phyloP scores from a whole-genome alignment of 2,888 invertebrate species.

The Gasteruption jaculator region DNA sequence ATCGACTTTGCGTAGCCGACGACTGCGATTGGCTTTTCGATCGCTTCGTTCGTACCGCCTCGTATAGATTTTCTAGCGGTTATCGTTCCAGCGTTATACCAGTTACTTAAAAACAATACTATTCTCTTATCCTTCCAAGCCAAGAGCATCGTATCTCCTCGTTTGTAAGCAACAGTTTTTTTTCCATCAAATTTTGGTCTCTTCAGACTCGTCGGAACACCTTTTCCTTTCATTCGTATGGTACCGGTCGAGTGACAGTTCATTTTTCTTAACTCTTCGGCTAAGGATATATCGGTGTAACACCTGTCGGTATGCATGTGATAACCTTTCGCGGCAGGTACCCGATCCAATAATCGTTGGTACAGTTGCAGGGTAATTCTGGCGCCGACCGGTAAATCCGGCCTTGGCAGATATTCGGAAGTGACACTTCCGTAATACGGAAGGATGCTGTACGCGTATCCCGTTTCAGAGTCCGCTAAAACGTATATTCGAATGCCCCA shows the following conservation, averaged over 20 bases:
- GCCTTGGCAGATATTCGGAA: constrained; percentile 19
- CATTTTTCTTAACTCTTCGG: constrained; percentile 20
- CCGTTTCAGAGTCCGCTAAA: constrained; percentile 20
- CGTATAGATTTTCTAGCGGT: constrained; percentile 9
- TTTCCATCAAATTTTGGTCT: constrained; percentile 16
- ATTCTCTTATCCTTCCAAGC: constrained; percentile 21
- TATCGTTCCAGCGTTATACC: constrained; percentile 17
- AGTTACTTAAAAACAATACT: constrained; percentile 19
- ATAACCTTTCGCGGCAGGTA: constrained; percentile 25
- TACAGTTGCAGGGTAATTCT: constrained; percentile 23
- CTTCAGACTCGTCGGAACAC: constrained; percentile 19
- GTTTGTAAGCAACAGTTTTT: constrained; percentile 15
- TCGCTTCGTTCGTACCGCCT: neutral
- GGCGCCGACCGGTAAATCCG: constrained; percentile 23
- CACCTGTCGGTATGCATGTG: constrained; percentile 25
- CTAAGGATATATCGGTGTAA: constrained; percentile 21
- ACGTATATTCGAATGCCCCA: constrained; percentile 18
- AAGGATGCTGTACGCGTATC: constrained; percentile 26
- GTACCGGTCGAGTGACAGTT: constrained; percentile 25
- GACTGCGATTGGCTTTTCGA: constrained; percentile 1
- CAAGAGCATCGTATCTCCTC: constrained; percentile 14
- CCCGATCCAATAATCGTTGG: constrained; percentile 17
- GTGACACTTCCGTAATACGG: constrained; percentile 26
- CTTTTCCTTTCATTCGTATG: constrained; percentile 25
- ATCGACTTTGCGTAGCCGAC: constrained; percentile 11